Conservation (phyloP, 2,113 vertebrate genomes). For the Aythya baeri region DNA sequence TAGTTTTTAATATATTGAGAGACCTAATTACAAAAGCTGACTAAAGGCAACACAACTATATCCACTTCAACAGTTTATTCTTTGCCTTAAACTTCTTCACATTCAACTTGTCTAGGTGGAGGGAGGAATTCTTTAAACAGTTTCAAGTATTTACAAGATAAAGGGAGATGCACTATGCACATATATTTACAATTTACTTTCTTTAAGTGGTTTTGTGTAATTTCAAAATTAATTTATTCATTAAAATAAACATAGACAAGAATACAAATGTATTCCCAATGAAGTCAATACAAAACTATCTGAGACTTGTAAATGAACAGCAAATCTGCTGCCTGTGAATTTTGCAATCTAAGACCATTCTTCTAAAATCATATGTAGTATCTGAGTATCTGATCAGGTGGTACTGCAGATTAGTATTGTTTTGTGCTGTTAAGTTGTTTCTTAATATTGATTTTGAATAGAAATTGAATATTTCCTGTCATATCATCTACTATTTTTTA, state of each 20-base stretch:
- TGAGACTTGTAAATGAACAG: neutral
- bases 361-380: neutral
- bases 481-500: neutral
- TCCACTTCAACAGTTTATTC: neutral
- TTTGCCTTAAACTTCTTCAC: neutral
- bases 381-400: neutral
- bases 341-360: neutral
- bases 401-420: neutral
- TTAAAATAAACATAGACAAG: neutral
- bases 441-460: neutral
- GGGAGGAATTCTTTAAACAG: neutral
- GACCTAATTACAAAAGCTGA: constrained; percentile 12
- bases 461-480: neutral
- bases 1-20: neutral
- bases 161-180: neutral
- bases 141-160: neutral
- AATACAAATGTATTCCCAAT: neutral
- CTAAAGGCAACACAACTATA: neutral
- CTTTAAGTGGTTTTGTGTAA: neutral
- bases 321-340: neutral
- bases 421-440: neutral
- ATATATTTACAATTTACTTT: neutral
- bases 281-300: neutral
- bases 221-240: neutral
- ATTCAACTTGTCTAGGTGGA: neutral